These are phyloP conservation scores for Caenorhabditis inopinata DNA, from an alignment of 1,140 invertebrate genomes.

Conservation along the genomic window DNA sequence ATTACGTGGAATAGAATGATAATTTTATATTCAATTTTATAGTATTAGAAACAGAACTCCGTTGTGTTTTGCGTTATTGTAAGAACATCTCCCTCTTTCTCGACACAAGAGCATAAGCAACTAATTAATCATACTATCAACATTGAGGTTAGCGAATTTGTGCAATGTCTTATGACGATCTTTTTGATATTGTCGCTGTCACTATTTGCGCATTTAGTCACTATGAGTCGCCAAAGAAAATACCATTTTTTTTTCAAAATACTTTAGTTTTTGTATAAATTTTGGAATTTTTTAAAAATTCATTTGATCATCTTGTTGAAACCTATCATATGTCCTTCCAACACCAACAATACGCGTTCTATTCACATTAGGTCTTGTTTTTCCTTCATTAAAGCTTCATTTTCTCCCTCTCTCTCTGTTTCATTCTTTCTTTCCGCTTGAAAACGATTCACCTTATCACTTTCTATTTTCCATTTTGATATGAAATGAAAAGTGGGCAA, in stretches of 20 bases:
- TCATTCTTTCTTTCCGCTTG: not conserved
- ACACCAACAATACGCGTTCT: slow-evolving; percentile 22
- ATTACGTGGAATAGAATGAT: too few species aligned
- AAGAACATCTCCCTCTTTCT: too few species aligned
- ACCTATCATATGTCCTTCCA: not conserved
- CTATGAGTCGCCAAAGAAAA: not conserved
- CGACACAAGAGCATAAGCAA: too few species aligned
- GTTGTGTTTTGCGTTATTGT: too few species aligned
- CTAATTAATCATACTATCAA: too few species aligned
- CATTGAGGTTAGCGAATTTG: not conserved
- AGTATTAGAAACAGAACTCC: too few species aligned
- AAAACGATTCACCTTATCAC: slow-evolving; percentile 27
- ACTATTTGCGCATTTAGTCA: not conserved
- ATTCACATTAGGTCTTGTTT: slow-evolving; percentile 29
- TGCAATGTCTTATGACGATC: not conserved
- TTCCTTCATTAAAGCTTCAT: not conserved
- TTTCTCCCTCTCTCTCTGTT: not conserved
- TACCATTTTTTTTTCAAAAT: not conserved
- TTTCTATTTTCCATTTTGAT: slow-evolving; percentile 33
- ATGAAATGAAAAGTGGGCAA: slow-evolving; percentile 13
- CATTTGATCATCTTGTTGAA: not conserved
- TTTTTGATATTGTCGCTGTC: not conserved
- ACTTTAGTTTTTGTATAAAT: too few species aligned
- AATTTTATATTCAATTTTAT: too few species aligned
- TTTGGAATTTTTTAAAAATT: not conserved